Conservation (phyloP, 2,797 vertebrate species). For the Miichthys miiuy region DNA sequence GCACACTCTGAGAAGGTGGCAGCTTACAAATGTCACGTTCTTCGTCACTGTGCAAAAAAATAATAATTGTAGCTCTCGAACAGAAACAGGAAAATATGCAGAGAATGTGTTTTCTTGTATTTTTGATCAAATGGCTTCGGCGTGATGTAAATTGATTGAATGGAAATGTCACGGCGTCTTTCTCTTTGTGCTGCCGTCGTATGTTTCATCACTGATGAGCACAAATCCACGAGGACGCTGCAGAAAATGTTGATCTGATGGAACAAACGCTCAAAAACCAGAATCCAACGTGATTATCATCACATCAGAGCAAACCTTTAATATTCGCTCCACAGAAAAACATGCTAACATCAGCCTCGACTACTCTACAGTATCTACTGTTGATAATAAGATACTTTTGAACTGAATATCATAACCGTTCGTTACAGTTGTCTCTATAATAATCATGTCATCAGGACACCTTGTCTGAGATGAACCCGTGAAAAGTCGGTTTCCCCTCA, state of each 20-base stretch:
- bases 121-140: neutral
- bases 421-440: too few relatives aligned
- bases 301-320: too few relatives aligned
- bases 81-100: neutral
- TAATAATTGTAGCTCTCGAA: neutral
- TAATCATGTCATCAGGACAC: too few relatives aligned
- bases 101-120: neutral
- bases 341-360: too few relatives aligned
- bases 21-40: slow-evolving; percentile 38
- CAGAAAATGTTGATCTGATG: neutral
- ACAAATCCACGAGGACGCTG: neutral
- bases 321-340: too few relatives aligned
- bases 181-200: neutral
- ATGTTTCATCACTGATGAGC: neutral
- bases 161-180: neutral
- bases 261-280: fast-evolving
- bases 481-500: too few relatives aligned
- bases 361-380: too few relatives aligned
- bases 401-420: too few relatives aligned
- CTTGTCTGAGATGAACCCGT: too few relatives aligned
- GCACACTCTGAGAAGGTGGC: slow-evolving; percentile 11
- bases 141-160: neutral
- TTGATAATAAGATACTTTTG: too few relatives aligned
- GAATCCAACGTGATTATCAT: too few relatives aligned
- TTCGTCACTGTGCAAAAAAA: neutral